Evolutionary conservation across 1,140 invertebrate genomes (phyloP).

Genomic region (Drosophila mayri): DNA sequence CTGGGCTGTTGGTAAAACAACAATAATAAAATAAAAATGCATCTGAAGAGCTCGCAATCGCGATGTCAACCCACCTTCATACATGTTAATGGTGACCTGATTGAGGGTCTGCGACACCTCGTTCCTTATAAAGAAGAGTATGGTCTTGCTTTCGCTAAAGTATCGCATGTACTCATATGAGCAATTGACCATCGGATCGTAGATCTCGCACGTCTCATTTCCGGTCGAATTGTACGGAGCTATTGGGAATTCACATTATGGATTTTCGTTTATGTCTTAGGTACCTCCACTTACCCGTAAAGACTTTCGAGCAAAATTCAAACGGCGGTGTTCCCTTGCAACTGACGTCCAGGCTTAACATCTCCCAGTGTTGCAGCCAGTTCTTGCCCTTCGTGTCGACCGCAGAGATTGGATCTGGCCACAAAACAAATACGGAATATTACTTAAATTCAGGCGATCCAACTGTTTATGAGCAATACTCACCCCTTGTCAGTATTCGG

Average conservation of each 20-base stretch:
- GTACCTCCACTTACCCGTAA: constrained; percentile 47
- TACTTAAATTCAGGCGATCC: not conserved
- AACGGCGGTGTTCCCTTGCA: constrained; percentile 91
- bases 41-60: not conserved
- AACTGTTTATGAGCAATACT: constrained; percentile 15
- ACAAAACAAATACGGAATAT: not conserved
- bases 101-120: constrained; percentile 89
- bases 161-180: constrained; percentile 89
- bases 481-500: constrained; percentile 88
- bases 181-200: constrained; percentile 85
- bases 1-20: constrained; percentile 86
- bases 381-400: constrained; percentile 89
- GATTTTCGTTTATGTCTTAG: not conserved
- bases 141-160: constrained; percentile 88
- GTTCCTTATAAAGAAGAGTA: constrained; percentile 91
- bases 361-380: constrained; percentile 92
- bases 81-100: constrained; percentile 91
- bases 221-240: constrained; percentile 92
- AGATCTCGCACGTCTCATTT: constrained; percentile 89
- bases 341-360: constrained; percentile 89
- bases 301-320: constrained; percentile 88
- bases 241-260: constrained; percentile 54
- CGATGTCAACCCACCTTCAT: constrained; percentile 88
- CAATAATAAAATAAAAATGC: not conserved
- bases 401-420: constrained; percentile 88